Conservation (phyloP, 2,113 vertebrate genomes). For the Gambusia affinis region DNA sequence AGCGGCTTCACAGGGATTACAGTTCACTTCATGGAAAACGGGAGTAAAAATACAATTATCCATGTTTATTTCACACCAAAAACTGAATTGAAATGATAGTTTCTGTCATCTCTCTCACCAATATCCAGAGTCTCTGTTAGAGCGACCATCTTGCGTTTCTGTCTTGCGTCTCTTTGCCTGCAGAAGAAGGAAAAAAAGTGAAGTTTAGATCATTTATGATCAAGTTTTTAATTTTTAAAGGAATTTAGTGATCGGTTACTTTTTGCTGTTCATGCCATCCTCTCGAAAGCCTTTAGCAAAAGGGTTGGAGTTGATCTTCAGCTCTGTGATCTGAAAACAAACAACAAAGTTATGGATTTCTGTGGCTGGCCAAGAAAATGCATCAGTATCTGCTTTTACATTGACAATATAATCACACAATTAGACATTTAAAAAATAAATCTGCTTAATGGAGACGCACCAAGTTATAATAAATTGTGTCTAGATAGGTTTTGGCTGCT, state of each 20-base stretch:
- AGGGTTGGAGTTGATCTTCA: slow-evolving; percentile 82
- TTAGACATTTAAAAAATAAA: too few species aligned
- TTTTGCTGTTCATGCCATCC: slow-evolving; percentile 83
- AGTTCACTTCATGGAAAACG: slow-evolving; percentile 62
- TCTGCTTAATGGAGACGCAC: too few species aligned
- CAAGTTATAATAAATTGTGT: too few species aligned
- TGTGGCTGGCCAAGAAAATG: too few species aligned
- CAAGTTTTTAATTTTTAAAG: neutral
- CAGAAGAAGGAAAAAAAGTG: neutral
- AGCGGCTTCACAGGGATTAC: slow-evolving; percentile 76
- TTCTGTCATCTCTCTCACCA: slow-evolving; percentile 48
- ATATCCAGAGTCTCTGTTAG: slow-evolving; percentile 70
- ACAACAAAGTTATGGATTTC: neutral
- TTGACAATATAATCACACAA: too few species aligned
- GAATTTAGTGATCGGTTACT: slow-evolving; percentile 53
- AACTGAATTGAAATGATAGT: neutral
- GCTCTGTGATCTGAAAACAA: slow-evolving; percentile 75
- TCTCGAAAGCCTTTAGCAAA: slow-evolving; percentile 82
- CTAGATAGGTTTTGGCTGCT: too few species aligned
- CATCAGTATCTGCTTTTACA: too few species aligned
- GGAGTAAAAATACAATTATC: neutral
- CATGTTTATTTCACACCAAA: neutral
- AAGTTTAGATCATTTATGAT: neutral
- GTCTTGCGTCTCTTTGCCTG: slow-evolving; percentile 82
- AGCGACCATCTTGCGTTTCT: slow-evolving; percentile 72